These are phyloP conservation scores for Sebastolobus altivelis DNA, from an alignment of 2,797 vertebrate species.

Conservation along the genomic window DNA sequence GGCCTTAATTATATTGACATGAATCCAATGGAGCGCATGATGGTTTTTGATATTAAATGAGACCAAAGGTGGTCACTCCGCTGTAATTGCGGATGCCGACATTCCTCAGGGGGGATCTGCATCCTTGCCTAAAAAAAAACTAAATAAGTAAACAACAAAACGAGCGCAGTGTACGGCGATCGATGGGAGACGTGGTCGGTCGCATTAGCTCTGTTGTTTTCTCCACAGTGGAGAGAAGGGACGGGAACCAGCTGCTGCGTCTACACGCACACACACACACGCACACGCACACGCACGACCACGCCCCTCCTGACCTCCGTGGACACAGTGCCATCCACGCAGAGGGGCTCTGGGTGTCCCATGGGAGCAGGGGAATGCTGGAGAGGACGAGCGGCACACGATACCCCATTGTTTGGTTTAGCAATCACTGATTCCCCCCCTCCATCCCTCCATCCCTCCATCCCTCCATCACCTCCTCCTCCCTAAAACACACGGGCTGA, in stretches of 20 bases:
- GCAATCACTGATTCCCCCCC: constrained; percentile 77
- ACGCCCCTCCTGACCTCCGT: constrained; percentile 76
- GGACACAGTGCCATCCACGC: constrained; percentile 76
- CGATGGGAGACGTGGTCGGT: constrained; percentile 70
- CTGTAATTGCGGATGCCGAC: constrained; percentile 52
- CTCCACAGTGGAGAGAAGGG: constrained; percentile 62
- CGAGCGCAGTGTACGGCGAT: constrained; percentile 63
- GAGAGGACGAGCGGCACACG: constrained; percentile 85
- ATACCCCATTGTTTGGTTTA: constrained; percentile 83
- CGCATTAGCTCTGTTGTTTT: constrained; percentile 71
- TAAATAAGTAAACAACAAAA: constrained; percentile 71
- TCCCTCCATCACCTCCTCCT: constrained; percentile 1
- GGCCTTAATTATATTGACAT: background rate
- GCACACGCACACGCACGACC: constrained; percentile 31
- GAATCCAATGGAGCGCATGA: background rate
- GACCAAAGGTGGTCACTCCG: background rate
- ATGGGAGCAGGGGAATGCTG: constrained; percentile 79
- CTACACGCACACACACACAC: constrained; percentile 35
- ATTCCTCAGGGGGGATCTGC: constrained; percentile 39
- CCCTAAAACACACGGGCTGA: constrained; percentile 60
- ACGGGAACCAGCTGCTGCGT: constrained; percentile 81
- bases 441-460: background rate
- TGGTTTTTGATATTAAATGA: constrained; percentile 17
- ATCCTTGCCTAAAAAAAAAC: constrained; percentile 60
- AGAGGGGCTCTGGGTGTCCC: constrained; percentile 78